phyloP scores from a whole-genome alignment of 2,888 invertebrate genomes.

The Polyploca ridens region DNA sequence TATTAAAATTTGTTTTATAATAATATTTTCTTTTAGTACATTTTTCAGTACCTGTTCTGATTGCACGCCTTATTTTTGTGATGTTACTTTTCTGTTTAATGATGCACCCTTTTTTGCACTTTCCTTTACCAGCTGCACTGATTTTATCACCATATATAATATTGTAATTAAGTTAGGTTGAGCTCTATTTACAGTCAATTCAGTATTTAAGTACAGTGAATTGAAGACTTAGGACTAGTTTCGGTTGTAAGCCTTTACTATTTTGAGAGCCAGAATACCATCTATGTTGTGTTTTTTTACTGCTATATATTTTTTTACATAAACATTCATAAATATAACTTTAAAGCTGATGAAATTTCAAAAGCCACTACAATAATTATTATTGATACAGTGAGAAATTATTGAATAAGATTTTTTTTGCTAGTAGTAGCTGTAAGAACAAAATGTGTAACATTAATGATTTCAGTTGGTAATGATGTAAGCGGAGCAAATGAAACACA shows the following conservation, averaged over 20 bases:
- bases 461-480: conserved; percentile 58
- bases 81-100: neutral
- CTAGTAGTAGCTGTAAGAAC: neutral
- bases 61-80: neutral
- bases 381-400: too few relatives aligned
- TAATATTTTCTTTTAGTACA: neutral
- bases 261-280: too few relatives aligned
- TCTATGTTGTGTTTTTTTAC: too few relatives aligned
- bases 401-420: too few relatives aligned
- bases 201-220: too few relatives aligned
- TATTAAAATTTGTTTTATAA: conserved; percentile 20
- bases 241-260: too few relatives aligned
- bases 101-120: conserved; percentile 21
- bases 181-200: neutral
- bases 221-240: too few relatives aligned
- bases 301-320: too few relatives aligned
- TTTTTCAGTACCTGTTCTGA: neutral
- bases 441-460: conserved; percentile 13
- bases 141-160: conserved; percentile 16
- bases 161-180: conserved; percentile 11
- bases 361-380: too few relatives aligned
- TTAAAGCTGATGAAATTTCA: too few relatives aligned
- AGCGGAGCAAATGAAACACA: conserved; percentile 22
- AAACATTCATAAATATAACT: too few relatives aligned
- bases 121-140: conserved; percentile 26